These are phyloP conservation scores for Picathartes gymnocephalus DNA, from an alignment of 2,113 vertebrate genomes.

Conservation along the genomic window DNA sequence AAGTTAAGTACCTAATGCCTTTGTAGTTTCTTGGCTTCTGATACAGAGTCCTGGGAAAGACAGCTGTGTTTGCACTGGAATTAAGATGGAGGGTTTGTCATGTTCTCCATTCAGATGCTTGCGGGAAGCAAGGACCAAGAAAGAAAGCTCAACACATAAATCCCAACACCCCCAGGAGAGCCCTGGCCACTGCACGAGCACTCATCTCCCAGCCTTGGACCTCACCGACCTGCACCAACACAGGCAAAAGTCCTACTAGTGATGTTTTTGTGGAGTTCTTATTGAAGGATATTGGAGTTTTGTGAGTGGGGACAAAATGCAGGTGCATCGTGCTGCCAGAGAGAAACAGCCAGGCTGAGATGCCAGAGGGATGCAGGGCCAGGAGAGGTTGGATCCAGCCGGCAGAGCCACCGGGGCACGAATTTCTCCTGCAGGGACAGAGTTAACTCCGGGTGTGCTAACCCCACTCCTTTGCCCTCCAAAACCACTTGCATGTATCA, in stretches of 20 bases:
- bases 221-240: neutral
- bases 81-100: neutral
- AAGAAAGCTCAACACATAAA: neutral
- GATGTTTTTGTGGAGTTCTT: neutral
- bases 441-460: neutral
- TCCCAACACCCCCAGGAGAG: neutral
- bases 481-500: neutral
- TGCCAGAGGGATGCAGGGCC: fast-evolving
- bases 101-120: neutral
- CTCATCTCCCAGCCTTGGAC: neutral
- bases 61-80: constrained; percentile 21
- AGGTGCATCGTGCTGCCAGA: neutral
- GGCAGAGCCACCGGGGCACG: fast-evolving
- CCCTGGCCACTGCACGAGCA: neutral
- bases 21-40: constrained; percentile 3
- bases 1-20: neutral
- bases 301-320: neutral
- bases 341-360: neutral
- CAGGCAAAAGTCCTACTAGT: neutral
- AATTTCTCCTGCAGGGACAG: neutral
- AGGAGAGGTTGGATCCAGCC: neutral
- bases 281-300: neutral
- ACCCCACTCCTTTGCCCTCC: neutral
- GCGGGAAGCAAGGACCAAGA: neutral
- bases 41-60: neutral